A percentile compares a stretch with the other conserved stretches of the same genome.
Evolutionary conservation across 92 coral and sea anemone species (phyloP).

Genomic region (Desmophyllum pertusum): DNA sequence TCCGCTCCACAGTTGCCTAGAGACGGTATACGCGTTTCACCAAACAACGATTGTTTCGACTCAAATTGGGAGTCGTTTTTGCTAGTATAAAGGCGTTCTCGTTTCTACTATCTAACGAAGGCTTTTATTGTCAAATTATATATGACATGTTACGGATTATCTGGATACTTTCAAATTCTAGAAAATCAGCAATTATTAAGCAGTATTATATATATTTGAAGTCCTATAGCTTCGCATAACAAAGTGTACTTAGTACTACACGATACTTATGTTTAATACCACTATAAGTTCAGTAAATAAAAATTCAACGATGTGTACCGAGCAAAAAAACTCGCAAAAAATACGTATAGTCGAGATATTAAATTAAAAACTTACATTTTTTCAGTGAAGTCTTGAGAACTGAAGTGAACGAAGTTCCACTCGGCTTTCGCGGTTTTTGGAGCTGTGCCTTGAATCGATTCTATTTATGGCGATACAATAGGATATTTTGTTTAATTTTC

Average conservation of each 20-base stretch:
- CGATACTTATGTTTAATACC: not conserved
- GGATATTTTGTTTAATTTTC: conserved; percentile 1
- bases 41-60: not conserved
- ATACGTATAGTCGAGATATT: not conserved
- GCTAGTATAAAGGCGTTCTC: not conserved
- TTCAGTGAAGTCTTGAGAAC: not conserved
- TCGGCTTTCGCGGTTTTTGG: not conserved
- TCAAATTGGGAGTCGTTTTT: not conserved
- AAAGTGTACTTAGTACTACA: not conserved
- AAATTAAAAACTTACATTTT: not conserved
- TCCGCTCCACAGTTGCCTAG: conserved; percentile 14
- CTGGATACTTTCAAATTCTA: not conserved
- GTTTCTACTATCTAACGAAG: not conserved
- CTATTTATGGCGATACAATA: not conserved
- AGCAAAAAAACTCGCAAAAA: not conserved
- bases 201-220: no score
- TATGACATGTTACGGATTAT: not conserved
- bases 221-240: no score
- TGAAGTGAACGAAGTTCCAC: not conserved
- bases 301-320: not conserved
- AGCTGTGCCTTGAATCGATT: not conserved
- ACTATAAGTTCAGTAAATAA: not conserved
- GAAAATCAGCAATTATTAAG: not conserved
- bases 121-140: not conserved
- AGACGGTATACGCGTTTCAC: not conserved